These are phyloP conservation scores for Liopterus haemorrhoidalis DNA, from an alignment of 2,888 invertebrate genomes.

Conservation along the genomic window DNA sequence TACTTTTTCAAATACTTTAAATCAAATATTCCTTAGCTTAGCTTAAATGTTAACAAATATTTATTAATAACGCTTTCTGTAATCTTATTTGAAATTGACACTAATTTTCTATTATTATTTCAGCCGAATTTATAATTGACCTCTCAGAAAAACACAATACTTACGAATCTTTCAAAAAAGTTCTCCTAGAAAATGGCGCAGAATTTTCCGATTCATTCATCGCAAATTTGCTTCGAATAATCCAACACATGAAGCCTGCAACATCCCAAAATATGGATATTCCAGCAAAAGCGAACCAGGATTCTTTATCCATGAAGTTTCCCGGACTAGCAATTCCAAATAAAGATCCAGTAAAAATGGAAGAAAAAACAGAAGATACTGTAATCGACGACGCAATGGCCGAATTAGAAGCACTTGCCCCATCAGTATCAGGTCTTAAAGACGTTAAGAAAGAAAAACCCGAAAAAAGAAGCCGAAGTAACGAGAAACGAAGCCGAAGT, in stretches of 20 bases:
- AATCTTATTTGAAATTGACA: slow-evolving; percentile 2
- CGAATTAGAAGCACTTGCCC: slow-evolving; percentile 77
- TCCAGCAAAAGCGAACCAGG: slow-evolving; percentile 42
- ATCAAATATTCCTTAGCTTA: too few relatives aligned
- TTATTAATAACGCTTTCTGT: slow-evolving; percentile 3
- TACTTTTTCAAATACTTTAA: too few relatives aligned
- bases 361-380: slow-evolving; percentile 38
- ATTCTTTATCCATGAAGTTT: slow-evolving; percentile 63
- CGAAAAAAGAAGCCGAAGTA: slow-evolving; percentile 34
- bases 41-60: too few relatives aligned
- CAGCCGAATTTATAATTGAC: slow-evolving; percentile 96
- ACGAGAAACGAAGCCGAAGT: slow-evolving; percentile 38
- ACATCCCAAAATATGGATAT: slow-evolving; percentile 35
- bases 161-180: slow-evolving; percentile 83
- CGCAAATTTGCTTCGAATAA: slow-evolving; percentile 86
- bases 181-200: slow-evolving; percentile 84
- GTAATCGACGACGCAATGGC: slow-evolving; percentile 79
- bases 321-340: slow-evolving; percentile 79
- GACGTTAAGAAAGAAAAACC: slow-evolving; percentile 27
- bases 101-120: slow-evolving; percentile 40
- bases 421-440: slow-evolving; percentile 48
- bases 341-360: slow-evolving; percentile 50
- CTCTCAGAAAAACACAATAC: slow-evolving; percentile 82
- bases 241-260: slow-evolving; percentile 86
- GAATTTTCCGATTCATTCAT: slow-evolving; percentile 95